Percentiles rank a stretch among this genome's conserved stretches.
Evolutionary conservation across 2,797 vertebrate species (phyloP).

Genomic region (Crax fasciolata): DNA sequence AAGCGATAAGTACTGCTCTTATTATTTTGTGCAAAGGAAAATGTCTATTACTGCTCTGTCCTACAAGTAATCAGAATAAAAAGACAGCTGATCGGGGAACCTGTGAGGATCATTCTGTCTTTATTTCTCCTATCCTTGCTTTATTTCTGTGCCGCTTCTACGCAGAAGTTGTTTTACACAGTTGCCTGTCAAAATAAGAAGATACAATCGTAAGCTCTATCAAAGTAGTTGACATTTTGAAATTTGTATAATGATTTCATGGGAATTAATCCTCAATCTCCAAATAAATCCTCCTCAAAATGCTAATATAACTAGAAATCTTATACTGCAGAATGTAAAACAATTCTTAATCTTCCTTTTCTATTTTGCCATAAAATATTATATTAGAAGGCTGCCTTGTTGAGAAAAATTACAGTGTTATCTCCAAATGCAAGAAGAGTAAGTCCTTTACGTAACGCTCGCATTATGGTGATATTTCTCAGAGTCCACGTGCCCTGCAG

Average conservation of each 20-base stretch:
- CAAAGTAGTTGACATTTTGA: constrained; percentile 82
- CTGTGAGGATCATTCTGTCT: constrained; percentile 75
- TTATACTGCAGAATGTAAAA: constrained; percentile 36
- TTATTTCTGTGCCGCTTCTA: constrained; percentile 57
- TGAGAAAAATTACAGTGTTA: constrained; percentile 47
- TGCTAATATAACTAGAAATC: constrained; percentile 77
- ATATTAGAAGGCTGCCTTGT: constrained; percentile 39
- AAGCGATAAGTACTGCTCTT: constrained; percentile 95
- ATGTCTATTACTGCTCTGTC: constrained; percentile 87
- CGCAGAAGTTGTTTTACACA: constrained; percentile 78
- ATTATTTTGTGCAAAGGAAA: constrained; percentile 95
- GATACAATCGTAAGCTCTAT: constrained; percentile 83
- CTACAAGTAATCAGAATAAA: constrained; percentile 84
- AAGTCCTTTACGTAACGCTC: constrained; percentile 22
- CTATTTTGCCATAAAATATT: constrained; percentile 60
- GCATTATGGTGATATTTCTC: background rate
- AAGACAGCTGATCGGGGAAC: constrained; percentile 81
- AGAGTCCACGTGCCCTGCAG: background rate
- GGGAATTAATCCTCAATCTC: constrained; percentile 80
- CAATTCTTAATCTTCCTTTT: constrained; percentile 61
- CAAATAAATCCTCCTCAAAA: constrained; percentile 78
- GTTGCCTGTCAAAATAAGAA: constrained; percentile 83
- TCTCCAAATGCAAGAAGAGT: constrained; percentile 41
- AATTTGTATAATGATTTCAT: constrained; percentile 84
- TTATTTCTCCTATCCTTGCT: constrained; percentile 74